These are phyloP conservation scores for Enhydra lutris DNA, from an alignment of 2,113 vertebrate genomes.

Conservation along the genomic window DNA sequence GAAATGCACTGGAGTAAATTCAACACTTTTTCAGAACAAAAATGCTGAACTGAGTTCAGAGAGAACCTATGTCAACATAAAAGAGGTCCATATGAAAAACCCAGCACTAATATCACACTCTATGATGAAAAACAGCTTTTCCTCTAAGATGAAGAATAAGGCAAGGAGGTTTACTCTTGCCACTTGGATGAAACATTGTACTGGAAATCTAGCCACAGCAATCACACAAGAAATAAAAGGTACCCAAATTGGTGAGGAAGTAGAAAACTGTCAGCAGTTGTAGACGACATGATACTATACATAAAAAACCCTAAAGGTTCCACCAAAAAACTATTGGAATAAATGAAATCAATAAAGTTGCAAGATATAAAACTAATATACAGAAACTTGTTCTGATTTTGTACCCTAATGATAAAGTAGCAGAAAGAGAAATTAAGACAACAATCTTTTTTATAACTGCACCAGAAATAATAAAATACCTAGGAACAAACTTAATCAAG, in stretches of 20 bases:
- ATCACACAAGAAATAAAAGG: background rate
- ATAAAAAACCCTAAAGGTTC: background rate
- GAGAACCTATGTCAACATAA: background rate
- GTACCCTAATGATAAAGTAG: background rate
- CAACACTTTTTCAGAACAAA: background rate
- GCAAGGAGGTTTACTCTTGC: background rate
- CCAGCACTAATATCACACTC: background rate
- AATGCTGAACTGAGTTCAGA: background rate
- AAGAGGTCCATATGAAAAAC: background rate
- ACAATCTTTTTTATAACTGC: background rate
- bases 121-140: background rate
- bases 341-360: background rate
- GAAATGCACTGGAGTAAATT: background rate
- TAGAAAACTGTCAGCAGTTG: background rate
- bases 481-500: background rate
- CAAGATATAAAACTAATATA: background rate
- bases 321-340: background rate
- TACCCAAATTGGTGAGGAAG: background rate
- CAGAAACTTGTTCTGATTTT: background rate
- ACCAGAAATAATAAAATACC: background rate
- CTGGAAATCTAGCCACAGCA: background rate
- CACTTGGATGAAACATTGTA: background rate
- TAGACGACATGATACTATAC: background rate
- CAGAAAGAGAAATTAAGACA: background rate
- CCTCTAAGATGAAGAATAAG: background rate